A percentile compares a stretch with the other conserved stretches of the same genome.
These are phyloP conservation scores for Sparus aurata DNA, from an alignment of 2,797 vertebrate species.

Conservation along the genomic window DNA sequence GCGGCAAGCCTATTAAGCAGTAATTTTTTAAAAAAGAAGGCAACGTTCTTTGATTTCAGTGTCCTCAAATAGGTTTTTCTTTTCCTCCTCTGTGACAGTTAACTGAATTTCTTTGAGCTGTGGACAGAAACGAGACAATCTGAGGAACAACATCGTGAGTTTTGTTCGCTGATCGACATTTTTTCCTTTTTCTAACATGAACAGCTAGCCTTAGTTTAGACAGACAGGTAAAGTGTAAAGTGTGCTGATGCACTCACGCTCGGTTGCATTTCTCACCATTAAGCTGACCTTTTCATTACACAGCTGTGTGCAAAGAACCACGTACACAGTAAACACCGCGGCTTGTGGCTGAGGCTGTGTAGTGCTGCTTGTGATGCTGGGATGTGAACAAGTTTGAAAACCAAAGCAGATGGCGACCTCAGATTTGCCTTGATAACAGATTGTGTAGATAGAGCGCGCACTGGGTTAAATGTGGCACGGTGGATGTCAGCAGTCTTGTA, in stretches of 20 bases:
- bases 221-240: conserved; percentile 25
- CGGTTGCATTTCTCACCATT: conserved; percentile 14
- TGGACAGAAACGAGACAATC: too few species aligned
- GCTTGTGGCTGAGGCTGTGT: conserved; percentile 44
- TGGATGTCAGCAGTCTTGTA: background rate
- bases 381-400: conserved; percentile 14
- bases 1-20: too few species aligned
- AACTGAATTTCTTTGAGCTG: too few species aligned
- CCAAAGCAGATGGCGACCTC: conserved; percentile 26
- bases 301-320: conserved; percentile 25
- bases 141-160: too few species aligned
- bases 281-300: conserved; percentile 39
- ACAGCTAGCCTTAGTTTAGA: background rate
- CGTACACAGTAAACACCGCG: conserved; percentile 11
- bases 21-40: too few species aligned
- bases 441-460: conserved; percentile 3
- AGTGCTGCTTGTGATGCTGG: conserved; percentile 1
- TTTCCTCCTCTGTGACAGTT: too few species aligned
- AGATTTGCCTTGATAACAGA: conserved; percentile 33
- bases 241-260: conserved; percentile 16
- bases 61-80: too few species aligned
- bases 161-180: too few species aligned
- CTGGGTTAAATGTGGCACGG: background rate
- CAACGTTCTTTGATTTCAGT: too few species aligned
- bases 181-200: too few species aligned